Evolutionary conservation across 2,888 invertebrate genomes (phyloP).

Genomic region (Eilema caniola): DNA sequence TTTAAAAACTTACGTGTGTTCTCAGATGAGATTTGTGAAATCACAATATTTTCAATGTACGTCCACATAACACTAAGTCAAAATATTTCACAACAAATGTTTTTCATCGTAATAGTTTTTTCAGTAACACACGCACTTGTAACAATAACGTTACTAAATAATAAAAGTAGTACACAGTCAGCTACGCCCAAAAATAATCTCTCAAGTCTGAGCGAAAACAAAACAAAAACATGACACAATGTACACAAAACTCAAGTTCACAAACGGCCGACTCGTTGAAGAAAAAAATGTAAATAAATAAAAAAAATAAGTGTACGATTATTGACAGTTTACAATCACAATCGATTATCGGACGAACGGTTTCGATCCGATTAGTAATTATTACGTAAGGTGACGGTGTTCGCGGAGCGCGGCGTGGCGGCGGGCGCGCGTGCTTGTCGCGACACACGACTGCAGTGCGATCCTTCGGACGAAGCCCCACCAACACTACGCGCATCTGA

Average conservation of each 20-base stretch:
- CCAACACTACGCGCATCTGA: conserved; percentile 89
- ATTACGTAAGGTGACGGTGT: conserved; percentile 79
- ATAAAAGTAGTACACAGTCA: conserved; percentile 71
- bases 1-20: conserved; percentile 67
- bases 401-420: conserved; percentile 65
- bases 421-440: conserved; percentile 81
- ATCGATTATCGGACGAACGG: conserved; percentile 80
- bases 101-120: conserved; percentile 58
- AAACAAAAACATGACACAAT: conserved; percentile 76
- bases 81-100: conserved; percentile 64
- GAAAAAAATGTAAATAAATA: conserved; percentile 58
- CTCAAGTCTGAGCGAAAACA: conserved; percentile 73
- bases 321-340: conserved; percentile 79
- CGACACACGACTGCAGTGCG: conserved; percentile 87
- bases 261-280: conserved; percentile 49
- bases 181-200: conserved; percentile 74
- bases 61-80: conserved; percentile 71
- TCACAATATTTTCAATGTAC: conserved; percentile 63
- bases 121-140: conserved; percentile 65
- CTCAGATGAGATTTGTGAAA: conserved; percentile 52
- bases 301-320: conserved; percentile 61
- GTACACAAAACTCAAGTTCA: conserved; percentile 75
- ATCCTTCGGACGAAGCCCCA: conserved; percentile 87
- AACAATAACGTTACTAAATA: conserved; percentile 62
- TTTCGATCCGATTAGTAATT: conserved; percentile 78